Evolutionary conservation across 2,113 vertebrate species (phyloP), one percentile per base, ranked within the genome.

Genomic region (Malurus elegans): DNA sequence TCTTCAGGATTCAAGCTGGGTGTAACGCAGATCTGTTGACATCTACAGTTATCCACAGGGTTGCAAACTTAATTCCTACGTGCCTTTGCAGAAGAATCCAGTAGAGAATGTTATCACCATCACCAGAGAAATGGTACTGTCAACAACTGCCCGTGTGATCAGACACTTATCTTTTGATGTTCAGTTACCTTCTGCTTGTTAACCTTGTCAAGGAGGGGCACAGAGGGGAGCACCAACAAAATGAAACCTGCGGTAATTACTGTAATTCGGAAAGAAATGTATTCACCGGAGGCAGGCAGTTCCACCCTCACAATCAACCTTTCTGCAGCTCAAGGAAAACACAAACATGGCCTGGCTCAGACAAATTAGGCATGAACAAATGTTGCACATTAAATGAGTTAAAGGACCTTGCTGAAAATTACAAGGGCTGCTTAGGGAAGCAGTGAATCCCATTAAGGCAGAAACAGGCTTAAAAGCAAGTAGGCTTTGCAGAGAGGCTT

Each of bases 291-390:
- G 86, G 91, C 92, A 93, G 73, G 88, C 75, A 57, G 86, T 94
- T 96, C 95, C 94, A 95, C 92, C 90, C 94, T 93, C 88, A 96
- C 94, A 96, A 90, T 97, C 97, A 98, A 96, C 96, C 91, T 96
- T 96, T 96, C 84, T 95, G 73, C 91, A 95, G 40, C 87, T 95
- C 95, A 88, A 97, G 88, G 94, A 96, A 98, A 97, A 96, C 95
- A 97, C 90, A 97, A 97, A 97, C 96, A 97, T 95, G 94, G 91
- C 91, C 90, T 18, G 51, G 97, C 93, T 97, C 96, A 67, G 95
- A 93, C 95, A 98, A 98, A 97, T 98, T 98, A 97, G 95, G 95
- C 97, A 93, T 96, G 95, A 97, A 98, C 95, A 98, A 98, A 98
- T 96, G 97, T 96, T 98, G 92, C 90, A 95, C 97, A 97, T 97